phyloP scores from a whole-genome alignment of 2,113 vertebrate species.

The Sigmodon hispidus region DNA sequence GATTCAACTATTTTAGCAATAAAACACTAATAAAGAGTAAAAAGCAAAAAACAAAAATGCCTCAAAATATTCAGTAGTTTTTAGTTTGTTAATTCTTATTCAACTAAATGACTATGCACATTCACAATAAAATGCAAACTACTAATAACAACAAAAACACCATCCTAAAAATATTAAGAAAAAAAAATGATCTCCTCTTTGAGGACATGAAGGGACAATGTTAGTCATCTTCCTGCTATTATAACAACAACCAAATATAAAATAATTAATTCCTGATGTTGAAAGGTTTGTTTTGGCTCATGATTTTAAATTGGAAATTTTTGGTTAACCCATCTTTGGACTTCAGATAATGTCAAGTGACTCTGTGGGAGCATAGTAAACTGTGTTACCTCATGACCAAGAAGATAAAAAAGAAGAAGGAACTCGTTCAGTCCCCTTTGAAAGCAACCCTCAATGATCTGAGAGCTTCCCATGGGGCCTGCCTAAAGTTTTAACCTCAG shows the following conservation, averaged over 20 bases:
- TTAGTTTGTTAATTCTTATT: background rate
- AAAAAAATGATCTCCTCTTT: background rate
- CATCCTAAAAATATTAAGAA: background rate
- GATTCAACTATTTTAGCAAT: conserved; percentile 97
- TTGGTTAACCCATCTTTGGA: background rate
- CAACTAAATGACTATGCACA: background rate
- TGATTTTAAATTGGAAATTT: background rate
- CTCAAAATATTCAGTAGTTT: background rate
- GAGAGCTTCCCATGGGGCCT: background rate
- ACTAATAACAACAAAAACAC: background rate
- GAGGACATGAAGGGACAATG: background rate
- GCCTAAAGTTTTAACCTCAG: background rate
- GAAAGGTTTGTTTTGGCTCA: background rate
- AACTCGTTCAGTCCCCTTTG: too few relatives aligned
- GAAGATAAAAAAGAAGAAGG: background rate
- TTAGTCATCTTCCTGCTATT: background rate
- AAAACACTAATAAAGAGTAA: conserved; percentile 86
- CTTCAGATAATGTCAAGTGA: too few relatives aligned
- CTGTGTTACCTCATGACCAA: background rate
- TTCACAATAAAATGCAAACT: background rate
- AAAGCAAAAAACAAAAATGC: background rate
- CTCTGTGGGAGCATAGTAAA: background rate
- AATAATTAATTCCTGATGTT: background rate
- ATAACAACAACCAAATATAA: background rate
- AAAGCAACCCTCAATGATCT: background rate